These are phyloP conservation scores for Azorinus chamasolen DNA, from an alignment of 2,888 invertebrate species.

Conservation along the genomic window DNA sequence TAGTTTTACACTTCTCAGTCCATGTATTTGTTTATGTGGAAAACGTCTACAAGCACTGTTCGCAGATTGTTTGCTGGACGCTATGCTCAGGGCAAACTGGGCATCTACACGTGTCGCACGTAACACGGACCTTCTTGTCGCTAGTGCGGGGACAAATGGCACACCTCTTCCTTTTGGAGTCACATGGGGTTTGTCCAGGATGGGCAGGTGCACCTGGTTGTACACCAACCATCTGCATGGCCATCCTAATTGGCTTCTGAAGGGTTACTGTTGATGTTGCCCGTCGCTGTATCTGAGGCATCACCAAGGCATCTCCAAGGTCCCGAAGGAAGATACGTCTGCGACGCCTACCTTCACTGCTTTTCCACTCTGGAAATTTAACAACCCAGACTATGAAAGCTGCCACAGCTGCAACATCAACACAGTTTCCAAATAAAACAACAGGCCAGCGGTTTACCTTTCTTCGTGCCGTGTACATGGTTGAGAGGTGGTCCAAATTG, in stretches of 20 bases:
- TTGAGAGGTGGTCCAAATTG: conserved; percentile 10
- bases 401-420: conserved; percentile 11
- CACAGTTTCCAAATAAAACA: conserved; percentile 2
- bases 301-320: conserved; percentile 13
- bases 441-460: conserved; percentile 15
- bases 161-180: conserved; percentile 11
- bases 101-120: neutral
- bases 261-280: neutral
- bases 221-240: conserved; percentile 14
- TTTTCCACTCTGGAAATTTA: conserved; percentile 8
- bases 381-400: conserved; percentile 16
- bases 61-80: too few species aligned
- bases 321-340: conserved; percentile 14
- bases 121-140: conserved; percentile 5
- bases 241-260: conserved; percentile 2
- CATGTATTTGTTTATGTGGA: too few species aligned
- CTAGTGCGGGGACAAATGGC: conserved; percentile 7
- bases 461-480: conserved; percentile 11
- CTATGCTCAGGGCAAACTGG: too few species aligned
- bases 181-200: neutral
- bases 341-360: conserved; percentile 11
- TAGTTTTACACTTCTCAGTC: too few species aligned
- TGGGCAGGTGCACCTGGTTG: neutral
- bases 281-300: conserved; percentile 14
- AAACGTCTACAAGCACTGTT: too few species aligned